phyloP scores from a whole-genome alignment of 2,113 vertebrate species.

The Amia ocellicauda region DNA sequence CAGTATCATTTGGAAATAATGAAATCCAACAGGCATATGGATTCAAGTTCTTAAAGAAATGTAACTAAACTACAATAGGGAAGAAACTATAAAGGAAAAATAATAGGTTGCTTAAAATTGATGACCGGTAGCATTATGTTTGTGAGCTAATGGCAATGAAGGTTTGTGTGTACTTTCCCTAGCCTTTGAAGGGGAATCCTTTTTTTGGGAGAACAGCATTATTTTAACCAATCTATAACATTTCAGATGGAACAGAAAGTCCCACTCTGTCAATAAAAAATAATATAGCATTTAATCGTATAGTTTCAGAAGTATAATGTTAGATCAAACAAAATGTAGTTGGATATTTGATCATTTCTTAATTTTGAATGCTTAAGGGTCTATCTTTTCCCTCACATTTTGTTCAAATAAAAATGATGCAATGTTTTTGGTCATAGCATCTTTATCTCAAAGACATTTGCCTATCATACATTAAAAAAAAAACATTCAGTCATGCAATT shows the following conservation, averaged over 20 bases:
- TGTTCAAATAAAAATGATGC: no score
- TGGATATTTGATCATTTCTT: no score
- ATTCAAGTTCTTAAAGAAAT: slow-evolving; percentile 96
- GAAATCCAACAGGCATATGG: slow-evolving; percentile 99
- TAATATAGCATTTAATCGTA: slow-evolving; percentile 30
- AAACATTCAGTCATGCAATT: no score
- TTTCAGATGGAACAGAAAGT: slow-evolving; percentile 40
- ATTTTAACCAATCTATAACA: slow-evolving; percentile 47
- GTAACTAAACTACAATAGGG: slow-evolving; percentile 94
- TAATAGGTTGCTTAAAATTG: slow-evolving; percentile 76
- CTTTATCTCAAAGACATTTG: no score
- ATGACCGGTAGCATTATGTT: slow-evolving; percentile 92
- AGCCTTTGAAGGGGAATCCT: slow-evolving; percentile 49
- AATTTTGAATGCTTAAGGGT: no score
- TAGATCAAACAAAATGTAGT: no score
- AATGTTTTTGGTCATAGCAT: no score
- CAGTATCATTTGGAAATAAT: slow-evolving; percentile 99
- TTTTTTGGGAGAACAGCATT: slow-evolving; percentile 47
- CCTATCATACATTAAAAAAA: no score
- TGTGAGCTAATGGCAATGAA: slow-evolving; percentile 96
- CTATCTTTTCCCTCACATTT: no score
- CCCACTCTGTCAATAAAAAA: slow-evolving; percentile 58
- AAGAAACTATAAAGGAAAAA: slow-evolving; percentile 94
- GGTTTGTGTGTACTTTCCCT: slow-evolving; percentile 82
- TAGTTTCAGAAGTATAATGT: no score